A percentile compares a stretch with the other conserved stretches of the same genome.
Conservation (phyloP, 2,888 invertebrate genomes). For the Drosophila ezoana region DNA sequence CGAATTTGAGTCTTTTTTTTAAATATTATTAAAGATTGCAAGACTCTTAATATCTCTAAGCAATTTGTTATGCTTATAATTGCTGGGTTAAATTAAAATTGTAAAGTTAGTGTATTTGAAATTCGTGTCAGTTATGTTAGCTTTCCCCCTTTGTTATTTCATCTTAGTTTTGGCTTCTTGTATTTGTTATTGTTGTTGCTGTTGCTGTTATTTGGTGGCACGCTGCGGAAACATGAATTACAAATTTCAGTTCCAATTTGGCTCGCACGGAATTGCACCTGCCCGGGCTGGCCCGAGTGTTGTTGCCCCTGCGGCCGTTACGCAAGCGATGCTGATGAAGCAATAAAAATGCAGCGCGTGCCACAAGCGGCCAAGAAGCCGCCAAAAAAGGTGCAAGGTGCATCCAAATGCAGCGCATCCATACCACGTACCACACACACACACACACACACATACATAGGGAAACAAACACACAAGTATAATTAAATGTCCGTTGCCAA, state of each 20-base stretch:
- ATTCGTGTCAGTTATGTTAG: conserved; percentile 1
- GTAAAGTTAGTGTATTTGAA: not conserved
- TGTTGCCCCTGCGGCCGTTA: conserved; percentile 48
- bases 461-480: conserved; percentile 31
- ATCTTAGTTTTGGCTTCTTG: conserved; percentile 9
- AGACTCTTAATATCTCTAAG: too few relatives aligned
- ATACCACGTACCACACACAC: conserved; percentile 9
- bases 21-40: too few relatives aligned
- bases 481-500: conserved; percentile 29
- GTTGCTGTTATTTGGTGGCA: conserved; percentile 33
- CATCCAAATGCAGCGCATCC: conserved; percentile 26
- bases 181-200: conserved; percentile 19
- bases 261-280: conserved; percentile 62
- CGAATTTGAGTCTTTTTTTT: too few relatives aligned
- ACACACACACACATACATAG: not conserved
- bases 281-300: conserved; percentile 21
- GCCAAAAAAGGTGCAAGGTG: conserved; percentile 73
- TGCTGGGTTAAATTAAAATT: not conserved
- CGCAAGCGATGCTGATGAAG: conserved; percentile 70
- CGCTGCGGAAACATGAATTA: conserved; percentile 71
- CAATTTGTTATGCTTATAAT: not conserved
- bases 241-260: conserved; percentile 65
- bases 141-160: conserved; percentile 20
- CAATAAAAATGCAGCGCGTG: conserved; percentile 79
- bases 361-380: conserved; percentile 56